Base-by-base conservation (phyloP, 2,113 vertebrate species). In the Calcarius ornatus region DNA sequence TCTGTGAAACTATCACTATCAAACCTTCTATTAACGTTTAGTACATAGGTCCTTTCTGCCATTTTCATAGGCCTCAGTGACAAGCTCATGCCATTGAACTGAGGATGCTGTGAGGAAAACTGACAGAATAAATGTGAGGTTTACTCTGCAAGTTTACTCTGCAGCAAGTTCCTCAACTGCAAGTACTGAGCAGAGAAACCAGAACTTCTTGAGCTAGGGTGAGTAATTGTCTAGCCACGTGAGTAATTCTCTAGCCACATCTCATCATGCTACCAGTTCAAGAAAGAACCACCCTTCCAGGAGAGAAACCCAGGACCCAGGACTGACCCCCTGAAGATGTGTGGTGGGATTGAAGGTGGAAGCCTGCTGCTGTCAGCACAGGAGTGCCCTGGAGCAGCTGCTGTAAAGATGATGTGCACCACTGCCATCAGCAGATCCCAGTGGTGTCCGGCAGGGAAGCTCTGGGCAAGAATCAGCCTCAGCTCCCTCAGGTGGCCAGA, bases 371-470 rank as follows among this genome's bases (percentile, higher is more conserved):
- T 60, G 43, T 11, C 72, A 42, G 42, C 50, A 16, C 35, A 70
- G 11, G 53, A 2, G 4, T 42, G 70, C 69, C 57, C 51, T 30
- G 68, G n/a, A 70, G 11, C 37, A 47, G 57, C 5, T 42, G 30
- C 28, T 25, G 51, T 4, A 38, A 45, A 47, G 73, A 76, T 16
- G 63, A 77, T 47, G 24, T 17, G 13, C 28, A 63, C 14, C 69
- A 48, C 13, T 1, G 0, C 35, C 47, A 42, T 21, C 65, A 78
- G 47, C 18, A 75, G 70, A 59, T 30, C 35, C 35, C 70, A n/a
- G 24, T 0, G 4, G 20, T 18, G 12, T 5, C 35, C 1, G 0
- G 19, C n/a, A 61, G 24, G 33, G 1, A 0, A 9, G 73, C 51
- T 50, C 47, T 11, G 18, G 35, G 48, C 3, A 6, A 56, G 21